Conservation (phyloP, 2,797 vertebrate genomes). For the Schizopygopsis malacanthus region DNA sequence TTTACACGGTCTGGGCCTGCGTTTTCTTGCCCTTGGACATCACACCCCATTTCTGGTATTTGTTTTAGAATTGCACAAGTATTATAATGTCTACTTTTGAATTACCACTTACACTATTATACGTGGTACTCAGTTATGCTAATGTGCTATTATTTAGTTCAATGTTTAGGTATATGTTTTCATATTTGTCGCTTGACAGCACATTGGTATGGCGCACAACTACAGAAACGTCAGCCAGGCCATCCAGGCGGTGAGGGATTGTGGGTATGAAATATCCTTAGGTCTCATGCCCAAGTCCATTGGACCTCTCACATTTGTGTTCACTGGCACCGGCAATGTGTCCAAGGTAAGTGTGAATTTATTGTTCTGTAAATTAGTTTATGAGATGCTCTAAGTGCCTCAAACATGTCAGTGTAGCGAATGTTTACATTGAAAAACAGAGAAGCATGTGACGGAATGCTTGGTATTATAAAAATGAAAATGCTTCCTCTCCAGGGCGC, state of each 20-base stretch:
- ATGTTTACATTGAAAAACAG: neutral
- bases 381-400: neutral
- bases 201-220: constrained; percentile 98
- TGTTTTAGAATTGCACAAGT: neutral
- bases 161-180: neutral
- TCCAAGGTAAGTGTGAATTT: constrained; percentile 85
- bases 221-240: constrained; percentile 97
- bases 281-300: constrained; percentile 96
- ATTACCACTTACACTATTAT: neutral
- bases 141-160: neutral
- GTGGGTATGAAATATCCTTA: constrained; percentile 95
- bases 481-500: constrained; percentile 84
- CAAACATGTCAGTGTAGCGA: neutral
- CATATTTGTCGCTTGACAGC: constrained; percentile 72
- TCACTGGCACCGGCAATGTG: constrained; percentile 97
- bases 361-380: neutral
- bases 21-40: constrained; percentile 93
- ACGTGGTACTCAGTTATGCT: neutral
- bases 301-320: constrained; percentile 94
- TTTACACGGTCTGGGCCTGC: constrained; percentile 93
- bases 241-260: constrained; percentile 94
- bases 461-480: neutral
- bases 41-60: constrained; percentile 97
- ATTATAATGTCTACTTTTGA: neutral
- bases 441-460: neutral